phyloP scores from a whole-genome alignment of 2,797 vertebrate genomes.

The Menidia menidia region DNA sequence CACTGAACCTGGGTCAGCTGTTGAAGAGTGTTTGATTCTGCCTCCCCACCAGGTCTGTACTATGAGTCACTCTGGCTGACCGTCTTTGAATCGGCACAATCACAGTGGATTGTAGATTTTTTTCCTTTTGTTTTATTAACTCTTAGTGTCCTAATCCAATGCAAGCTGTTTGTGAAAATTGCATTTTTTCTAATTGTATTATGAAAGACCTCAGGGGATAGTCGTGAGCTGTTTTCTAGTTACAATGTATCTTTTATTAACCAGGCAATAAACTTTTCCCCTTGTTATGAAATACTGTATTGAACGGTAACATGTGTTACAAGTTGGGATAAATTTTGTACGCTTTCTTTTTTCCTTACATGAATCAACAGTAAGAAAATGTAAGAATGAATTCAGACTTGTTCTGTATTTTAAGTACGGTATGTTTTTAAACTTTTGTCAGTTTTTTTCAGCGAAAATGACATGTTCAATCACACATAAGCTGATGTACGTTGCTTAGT shows the following conservation, averaged over 20 bases:
- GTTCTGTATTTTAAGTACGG: constrained; percentile 1
- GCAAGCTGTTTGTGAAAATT: neutral
- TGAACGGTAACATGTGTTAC: neutral
- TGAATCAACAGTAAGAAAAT: neutral
- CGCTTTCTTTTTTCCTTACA: neutral
- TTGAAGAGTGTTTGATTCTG: too few species aligned
- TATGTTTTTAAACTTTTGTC: constrained; percentile 11
- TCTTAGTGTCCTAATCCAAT: neutral
- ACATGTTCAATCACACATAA: constrained; percentile 4
- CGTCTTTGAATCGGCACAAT: too few species aligned
- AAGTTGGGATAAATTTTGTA: neutral
- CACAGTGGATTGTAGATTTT: too few species aligned
- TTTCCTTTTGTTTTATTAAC: neutral
- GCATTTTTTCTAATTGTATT: neutral
- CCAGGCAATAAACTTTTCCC: neutral
- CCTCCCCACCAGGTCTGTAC: too few species aligned
- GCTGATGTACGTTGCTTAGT: neutral
- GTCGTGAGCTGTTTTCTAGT: neutral
- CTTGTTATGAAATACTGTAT: constrained; percentile 9
- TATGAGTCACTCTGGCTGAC: too few species aligned
- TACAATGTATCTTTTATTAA: neutral
- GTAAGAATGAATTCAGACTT: neutral
- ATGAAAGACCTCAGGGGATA: constrained; percentile 15
- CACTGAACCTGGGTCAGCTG: too few species aligned
- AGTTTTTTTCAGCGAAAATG: constrained; percentile 31